phyloP scores from a whole-genome alignment of 2,797 vertebrate genomes.

The Malurus splendens region DNA sequence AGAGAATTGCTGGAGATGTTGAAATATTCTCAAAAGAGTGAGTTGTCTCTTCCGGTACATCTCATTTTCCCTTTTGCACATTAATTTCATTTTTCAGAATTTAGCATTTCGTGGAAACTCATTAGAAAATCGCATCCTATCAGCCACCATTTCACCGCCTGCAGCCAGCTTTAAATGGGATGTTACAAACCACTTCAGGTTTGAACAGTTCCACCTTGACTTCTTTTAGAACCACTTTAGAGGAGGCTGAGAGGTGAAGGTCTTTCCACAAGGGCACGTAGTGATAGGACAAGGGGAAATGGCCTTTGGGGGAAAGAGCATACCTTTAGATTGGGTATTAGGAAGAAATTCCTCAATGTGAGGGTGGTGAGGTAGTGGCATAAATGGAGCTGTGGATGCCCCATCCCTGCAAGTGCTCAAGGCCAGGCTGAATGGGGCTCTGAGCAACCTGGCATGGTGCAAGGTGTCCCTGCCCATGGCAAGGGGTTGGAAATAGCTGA shows the following conservation, averaged over 20 bases:
- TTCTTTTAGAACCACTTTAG: not conserved
- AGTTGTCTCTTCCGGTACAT: not conserved
- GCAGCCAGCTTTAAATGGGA: rapidly evolving
- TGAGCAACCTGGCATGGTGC: not conserved
- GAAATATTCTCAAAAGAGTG: not conserved
- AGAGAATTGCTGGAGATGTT: not conserved
- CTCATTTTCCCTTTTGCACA: not conserved
- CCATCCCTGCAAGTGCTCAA: not conserved
- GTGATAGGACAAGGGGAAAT: not conserved
- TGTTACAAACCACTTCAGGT: not conserved
- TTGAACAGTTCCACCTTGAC: not conserved
- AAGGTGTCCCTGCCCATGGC: not conserved
- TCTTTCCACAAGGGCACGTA: not conserved
- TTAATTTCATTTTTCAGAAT: not conserved
- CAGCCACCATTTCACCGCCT: not conserved
- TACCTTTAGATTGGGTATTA: not conserved
- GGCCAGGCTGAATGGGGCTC: not conserved
- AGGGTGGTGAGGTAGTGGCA: not conserved
- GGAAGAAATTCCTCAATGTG: not conserved
- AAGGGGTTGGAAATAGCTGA: not conserved
- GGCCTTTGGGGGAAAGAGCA: not conserved
- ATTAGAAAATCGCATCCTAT: not conserved
- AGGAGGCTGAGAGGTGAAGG: not conserved
- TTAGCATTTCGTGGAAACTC: not conserved
- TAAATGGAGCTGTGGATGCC: not conserved